Evolutionary conservation across 1,140 invertebrate genomes (phyloP).

Genomic region (Monochamus saltuarius): DNA sequence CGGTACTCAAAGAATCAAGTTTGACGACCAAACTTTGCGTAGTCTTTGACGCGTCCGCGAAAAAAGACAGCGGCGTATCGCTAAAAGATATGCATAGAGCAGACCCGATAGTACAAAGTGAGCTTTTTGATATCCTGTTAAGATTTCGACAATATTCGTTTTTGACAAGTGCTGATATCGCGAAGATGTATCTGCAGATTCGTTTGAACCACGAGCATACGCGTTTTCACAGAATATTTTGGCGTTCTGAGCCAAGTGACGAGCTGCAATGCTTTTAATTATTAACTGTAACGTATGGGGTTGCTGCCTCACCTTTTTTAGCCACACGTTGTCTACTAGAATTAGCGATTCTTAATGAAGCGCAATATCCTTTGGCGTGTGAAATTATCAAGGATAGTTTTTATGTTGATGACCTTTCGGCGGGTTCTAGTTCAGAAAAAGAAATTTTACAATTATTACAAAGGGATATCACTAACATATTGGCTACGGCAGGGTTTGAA

Average conservation of each 20-base stretch:
- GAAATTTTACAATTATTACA: slow-evolving; percentile 24
- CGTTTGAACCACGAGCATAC: slow-evolving; percentile 26
- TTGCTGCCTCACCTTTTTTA: slow-evolving; percentile 41
- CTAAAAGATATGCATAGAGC: slow-evolving; percentile 46
- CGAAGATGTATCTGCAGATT: slow-evolving; percentile 13
- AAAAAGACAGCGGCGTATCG: slow-evolving; percentile 28
- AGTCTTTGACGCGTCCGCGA: slow-evolving; percentile 42
- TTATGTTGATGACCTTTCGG: slow-evolving; percentile 54
- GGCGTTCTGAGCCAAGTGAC: slow-evolving; percentile 15
- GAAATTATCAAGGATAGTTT: slow-evolving; percentile 44
- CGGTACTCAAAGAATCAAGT: slow-evolving; percentile 39
- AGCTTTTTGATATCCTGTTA: slow-evolving; percentile 47
- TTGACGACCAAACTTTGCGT: slow-evolving; percentile 41
- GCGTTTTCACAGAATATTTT: slow-evolving; percentile 40
- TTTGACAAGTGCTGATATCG: slow-evolving; percentile 45
- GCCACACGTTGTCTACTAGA: slow-evolving; percentile 44
- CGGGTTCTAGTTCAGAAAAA: slow-evolving; percentile 33
- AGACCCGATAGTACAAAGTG: slow-evolving; percentile 45
- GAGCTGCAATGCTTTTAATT: slow-evolving; percentile 14
- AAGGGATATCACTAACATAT: slow-evolving; percentile 19
- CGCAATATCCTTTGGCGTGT: slow-evolving; percentile 32
- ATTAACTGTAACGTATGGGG: slow-evolving; percentile 43
- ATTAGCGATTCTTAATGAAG: slow-evolving; percentile 33
- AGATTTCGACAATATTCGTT: slow-evolving; percentile 42
- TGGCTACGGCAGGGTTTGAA: slow-evolving; percentile 33